A percentile compares a stretch with the other conserved stretches of the same genome.
Conservation (phyloP, 2,113 vertebrate genomes). For the Triplophysa tibetana region DNA sequence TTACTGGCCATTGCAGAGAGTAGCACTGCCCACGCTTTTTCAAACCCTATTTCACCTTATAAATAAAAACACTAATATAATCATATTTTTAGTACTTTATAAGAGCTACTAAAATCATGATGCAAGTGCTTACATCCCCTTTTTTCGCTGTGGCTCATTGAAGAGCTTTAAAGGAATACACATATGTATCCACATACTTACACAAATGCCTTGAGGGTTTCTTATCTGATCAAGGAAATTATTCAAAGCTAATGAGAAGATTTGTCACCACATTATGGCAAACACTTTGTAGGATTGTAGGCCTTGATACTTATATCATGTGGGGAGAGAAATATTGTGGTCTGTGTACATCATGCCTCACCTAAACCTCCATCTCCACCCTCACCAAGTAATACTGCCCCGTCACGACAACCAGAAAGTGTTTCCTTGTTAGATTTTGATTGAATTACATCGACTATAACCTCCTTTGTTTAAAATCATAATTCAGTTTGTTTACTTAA, state of each 20-base stretch:
- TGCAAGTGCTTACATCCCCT: neutral
- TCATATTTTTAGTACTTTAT: neutral
- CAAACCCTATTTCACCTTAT: constrained; percentile 11
- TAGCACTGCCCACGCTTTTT: constrained; percentile 23
- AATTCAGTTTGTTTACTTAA: constrained; percentile 30
- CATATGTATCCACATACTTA: neutral
- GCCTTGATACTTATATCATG: neutral
- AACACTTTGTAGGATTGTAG: constrained; percentile 1
- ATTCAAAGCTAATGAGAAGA: constrained; percentile 74
- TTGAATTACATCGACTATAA: constrained; percentile 18
- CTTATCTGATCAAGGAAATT: constrained; percentile 64
- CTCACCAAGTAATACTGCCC: neutral
- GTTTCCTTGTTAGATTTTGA: constrained; percentile 20
- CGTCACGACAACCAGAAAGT: constrained; percentile 1
- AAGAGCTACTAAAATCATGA: neutral
- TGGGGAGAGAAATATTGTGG: neutral
- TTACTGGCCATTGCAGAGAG: constrained; percentile 23
- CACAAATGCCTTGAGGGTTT: constrained; percentile 62
- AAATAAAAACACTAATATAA: constrained; percentile 2
- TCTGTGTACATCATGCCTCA: neutral
- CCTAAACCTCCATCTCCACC: constrained; percentile 18
- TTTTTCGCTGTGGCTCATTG: neutral
- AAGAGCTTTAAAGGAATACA: neutral
- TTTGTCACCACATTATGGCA: constrained; percentile 61
- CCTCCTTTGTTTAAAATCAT: constrained; percentile 26